Percentiles rank a stretch among this genome's conserved stretches.
Evolutionary conservation across 2,797 vertebrate genomes (phyloP).

Genomic region (Sparidentex hasta): DNA sequence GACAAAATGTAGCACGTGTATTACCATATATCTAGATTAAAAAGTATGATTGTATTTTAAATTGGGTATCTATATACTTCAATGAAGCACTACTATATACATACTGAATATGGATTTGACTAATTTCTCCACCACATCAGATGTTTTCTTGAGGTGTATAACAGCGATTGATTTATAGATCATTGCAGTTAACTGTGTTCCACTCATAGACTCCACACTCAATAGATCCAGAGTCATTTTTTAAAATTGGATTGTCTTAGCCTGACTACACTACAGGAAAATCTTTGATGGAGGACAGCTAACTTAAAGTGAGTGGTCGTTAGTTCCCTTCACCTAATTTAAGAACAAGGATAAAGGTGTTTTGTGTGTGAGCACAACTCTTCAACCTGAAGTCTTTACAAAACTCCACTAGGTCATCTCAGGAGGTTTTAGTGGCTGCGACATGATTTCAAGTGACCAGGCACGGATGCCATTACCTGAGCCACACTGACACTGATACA

Average conservation of each 20-base stretch:
- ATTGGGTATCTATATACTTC: no score
- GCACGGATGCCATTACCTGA: neutral
- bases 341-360: neutral
- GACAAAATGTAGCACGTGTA: neutral
- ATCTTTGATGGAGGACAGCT: neutral
- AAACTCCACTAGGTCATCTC: neutral
- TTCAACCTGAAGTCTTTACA: neutral
- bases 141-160: neutral
- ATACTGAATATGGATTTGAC: conserved; percentile 10
- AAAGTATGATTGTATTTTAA: neutral
- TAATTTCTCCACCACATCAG: neutral
- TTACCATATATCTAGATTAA: neutral
- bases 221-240: conserved; percentile 23
- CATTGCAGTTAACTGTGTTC: conserved; percentile 29
- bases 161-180: conserved; percentile 25
- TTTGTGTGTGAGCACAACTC: neutral
- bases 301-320: neutral
- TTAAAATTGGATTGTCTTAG: neutral
- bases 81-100: neutral
- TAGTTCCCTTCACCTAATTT: neutral
- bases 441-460: conserved; percentile 7
- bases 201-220: conserved; percentile 5
- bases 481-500: neutral
- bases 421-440: neutral
- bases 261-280: neutral